phyloP scores from a whole-genome alignment of 2,888 invertebrate genomes.

The Calameuta filiformis region DNA sequence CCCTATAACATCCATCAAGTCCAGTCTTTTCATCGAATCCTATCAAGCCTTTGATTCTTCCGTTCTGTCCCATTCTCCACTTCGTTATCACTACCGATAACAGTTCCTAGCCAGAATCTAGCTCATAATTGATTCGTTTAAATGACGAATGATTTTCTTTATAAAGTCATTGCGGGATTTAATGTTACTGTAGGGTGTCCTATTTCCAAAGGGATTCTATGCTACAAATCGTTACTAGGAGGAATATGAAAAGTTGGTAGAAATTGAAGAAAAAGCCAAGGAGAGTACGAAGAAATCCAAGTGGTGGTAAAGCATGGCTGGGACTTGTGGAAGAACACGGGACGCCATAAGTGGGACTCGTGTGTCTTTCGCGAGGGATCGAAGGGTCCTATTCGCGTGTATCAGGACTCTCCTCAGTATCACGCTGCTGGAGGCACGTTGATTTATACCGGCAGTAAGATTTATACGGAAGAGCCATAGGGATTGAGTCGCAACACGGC shows the following conservation, averaged over 20 bases:
- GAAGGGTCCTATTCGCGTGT: slow-evolving; percentile 55
- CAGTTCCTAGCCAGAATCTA: too few species aligned
- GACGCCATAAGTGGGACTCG: slow-evolving; percentile 50
- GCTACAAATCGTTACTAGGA: too few species aligned
- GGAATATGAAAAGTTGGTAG: too few species aligned
- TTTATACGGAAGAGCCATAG: slow-evolving; percentile 62
- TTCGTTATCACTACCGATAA: too few species aligned
- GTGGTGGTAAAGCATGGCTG: background rate
- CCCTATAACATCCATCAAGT: slow-evolving; percentile 35
- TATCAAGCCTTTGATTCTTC: slow-evolving; percentile 19
- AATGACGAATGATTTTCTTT: too few species aligned
- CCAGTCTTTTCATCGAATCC: slow-evolving; percentile 35
- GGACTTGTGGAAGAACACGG: slow-evolving; percentile 31
- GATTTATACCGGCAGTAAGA: slow-evolving; percentile 62
- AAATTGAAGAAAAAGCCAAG: too few species aligned
- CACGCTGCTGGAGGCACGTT: slow-evolving; percentile 63
- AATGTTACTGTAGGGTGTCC: too few species aligned
- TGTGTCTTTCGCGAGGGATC: slow-evolving; percentile 56
- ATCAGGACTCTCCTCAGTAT: slow-evolving; percentile 55
- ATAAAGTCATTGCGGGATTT: too few species aligned
- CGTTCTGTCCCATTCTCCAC: slow-evolving; percentile 13
- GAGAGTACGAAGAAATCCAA: too few species aligned
- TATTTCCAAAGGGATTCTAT: too few species aligned
- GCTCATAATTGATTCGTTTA: too few species aligned
- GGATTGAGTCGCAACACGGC: slow-evolving; percentile 66